These are phyloP conservation scores for Odontocolon sp. DNA, from an alignment of 2,888 invertebrate species.

Conservation along the genomic window DNA sequence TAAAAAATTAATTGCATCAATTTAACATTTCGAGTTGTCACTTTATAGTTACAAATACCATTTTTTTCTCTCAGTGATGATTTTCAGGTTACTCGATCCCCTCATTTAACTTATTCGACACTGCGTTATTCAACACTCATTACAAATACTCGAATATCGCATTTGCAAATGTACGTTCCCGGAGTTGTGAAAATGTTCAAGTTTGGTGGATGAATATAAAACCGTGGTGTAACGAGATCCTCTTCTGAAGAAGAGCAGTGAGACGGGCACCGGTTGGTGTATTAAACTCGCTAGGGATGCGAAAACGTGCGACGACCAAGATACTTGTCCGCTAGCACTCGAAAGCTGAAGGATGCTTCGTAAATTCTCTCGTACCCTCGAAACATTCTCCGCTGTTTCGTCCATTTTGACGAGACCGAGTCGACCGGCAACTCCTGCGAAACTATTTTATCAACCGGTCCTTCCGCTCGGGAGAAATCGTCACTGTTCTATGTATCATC, in stretches of 20 bases:
- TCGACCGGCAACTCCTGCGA: not conserved
- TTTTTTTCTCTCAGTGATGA: no score
- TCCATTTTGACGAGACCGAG: not conserved
- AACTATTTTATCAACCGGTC: conserved; percentile 18
- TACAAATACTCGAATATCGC: no score
- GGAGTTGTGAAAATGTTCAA: no score
- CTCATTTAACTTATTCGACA: no score
- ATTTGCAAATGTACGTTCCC: no score
- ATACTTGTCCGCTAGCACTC: conserved; percentile 26
- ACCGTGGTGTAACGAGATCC: not conserved
- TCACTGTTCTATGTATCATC: not conserved
- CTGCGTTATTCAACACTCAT: no score
- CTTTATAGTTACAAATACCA: no score
- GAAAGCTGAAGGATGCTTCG: conserved; percentile 37
- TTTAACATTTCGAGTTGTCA: no score
- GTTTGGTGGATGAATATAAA: no score
- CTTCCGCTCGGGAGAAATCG: not conserved
- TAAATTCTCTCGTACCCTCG: conserved; percentile 36
- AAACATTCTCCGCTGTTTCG: conserved; percentile 20
- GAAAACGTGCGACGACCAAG: conserved; percentile 36
- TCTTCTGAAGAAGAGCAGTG: not conserved
- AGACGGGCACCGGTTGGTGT: not conserved
- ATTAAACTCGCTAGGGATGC: conserved; percentile 19
- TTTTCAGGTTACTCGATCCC: no score
- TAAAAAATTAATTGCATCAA: no score